Evolutionary conservation across 2,888 invertebrate genomes (phyloP).

Genomic region (Adelphocoris suturalis): DNA sequence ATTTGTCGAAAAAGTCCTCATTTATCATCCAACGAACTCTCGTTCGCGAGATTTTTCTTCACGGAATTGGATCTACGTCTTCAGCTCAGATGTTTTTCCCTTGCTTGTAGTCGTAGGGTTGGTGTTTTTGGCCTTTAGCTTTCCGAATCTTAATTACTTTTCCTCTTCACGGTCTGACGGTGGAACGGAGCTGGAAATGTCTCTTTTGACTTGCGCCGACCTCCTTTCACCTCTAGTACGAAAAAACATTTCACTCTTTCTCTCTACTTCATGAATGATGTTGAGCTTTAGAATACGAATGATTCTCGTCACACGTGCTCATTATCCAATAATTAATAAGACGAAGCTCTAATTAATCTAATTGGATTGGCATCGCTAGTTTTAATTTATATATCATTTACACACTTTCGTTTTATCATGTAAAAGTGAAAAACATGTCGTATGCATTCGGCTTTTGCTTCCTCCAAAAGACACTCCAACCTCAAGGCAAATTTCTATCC

Average conservation of each 20-base stretch:
- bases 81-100: not conserved
- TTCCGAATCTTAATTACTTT: slow-evolving; percentile 36
- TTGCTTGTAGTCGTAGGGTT: not conserved
- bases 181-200: not conserved
- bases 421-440: no score
- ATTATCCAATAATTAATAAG: no score
- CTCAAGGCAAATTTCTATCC: no score
- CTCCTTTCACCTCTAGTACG: not conserved
- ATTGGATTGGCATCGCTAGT: no score
- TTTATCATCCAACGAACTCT: not conserved
- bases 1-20: no score
- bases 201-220: slow-evolving; percentile 3
- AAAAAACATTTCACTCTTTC: not conserved
- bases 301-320: not conserved
- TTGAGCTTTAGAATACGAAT: slow-evolving; percentile 17
- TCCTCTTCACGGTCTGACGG: not conserved
- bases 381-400: no score
- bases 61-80: not conserved
- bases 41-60: not conserved
- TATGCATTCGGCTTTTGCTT: no score
- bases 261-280: not conserved
- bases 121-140: slow-evolving; percentile 19
- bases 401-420: no score
- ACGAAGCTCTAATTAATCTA: no score
- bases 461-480: no score